Evolutionary conservation across 1,140 invertebrate species (phyloP), one percentile per base, ranked within the genome.

Genomic region (Acromyrmex heyeri): DNA sequence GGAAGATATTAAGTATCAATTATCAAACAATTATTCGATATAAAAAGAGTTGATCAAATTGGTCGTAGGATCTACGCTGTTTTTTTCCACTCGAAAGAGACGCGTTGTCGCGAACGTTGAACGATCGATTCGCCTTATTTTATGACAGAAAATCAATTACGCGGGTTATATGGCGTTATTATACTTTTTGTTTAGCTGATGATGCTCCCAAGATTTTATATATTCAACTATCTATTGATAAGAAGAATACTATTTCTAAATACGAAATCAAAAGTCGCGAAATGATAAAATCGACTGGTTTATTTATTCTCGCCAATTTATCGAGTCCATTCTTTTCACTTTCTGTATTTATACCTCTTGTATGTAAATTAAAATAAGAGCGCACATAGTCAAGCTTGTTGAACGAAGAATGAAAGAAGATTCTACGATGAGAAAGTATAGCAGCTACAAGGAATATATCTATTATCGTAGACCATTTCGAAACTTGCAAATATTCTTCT

Each of bases 111-210:
- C 30, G 18, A 44, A 44, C 21, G 34, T 21, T 6, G 7, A 21
- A 70, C 18, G 50, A 73, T 44, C 73, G n/a, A 65, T n/a, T 30
- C 8, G 10, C 8, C 38, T 62, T 16, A 38, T 78, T 78, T 78
- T 21, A 65, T 12, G 48, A 34, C 24, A 62, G 24, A 65, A 78
- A 64, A 78, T 64, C 18, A 64, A 53, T 53, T 38, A 38, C 27
- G 14, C 75, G 38, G 18, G 27, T 73, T 24, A 27, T 34, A 21
- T 3, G 50, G 27, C 5, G 14, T 76, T 38, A 53, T 65, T 64
- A 27, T 44, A 30, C 44, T 65, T 44, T 78, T 78, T 44, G n/a
- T 65, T 78, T 78, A 62, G 16, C n/a, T 78, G 12, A 30, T 34
- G 6, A 10, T 44, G 10, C 38, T 14, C 44, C 18, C 44, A 18